Percentiles rank a stretch among this genome's conserved stretches.
phyloP scores from a whole-genome alignment of 1,140 invertebrate genomes.

The Drosophila nebulosa region DNA sequence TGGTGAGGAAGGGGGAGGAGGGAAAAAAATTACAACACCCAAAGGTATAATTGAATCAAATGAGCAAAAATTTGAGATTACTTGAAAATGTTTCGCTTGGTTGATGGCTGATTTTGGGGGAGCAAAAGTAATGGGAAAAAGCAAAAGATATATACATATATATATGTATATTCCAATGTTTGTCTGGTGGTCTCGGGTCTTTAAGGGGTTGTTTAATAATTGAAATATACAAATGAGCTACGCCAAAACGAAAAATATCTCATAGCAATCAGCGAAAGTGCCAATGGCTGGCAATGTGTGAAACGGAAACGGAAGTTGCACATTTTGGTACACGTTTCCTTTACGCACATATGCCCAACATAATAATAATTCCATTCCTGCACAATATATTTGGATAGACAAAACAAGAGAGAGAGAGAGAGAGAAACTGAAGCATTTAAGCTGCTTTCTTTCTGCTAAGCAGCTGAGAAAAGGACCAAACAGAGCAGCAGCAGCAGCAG shows the following conservation, averaged over 20 bases:
- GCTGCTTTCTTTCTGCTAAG: constrained; percentile 49
- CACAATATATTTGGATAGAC: constrained; percentile 56
- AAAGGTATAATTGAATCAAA: constrained; percentile 81
- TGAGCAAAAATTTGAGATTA: constrained; percentile 78
- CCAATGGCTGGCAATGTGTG: constrained; percentile 63
- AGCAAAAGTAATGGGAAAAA: background rate
- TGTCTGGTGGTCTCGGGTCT: background rate
- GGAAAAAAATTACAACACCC: constrained; percentile 76
- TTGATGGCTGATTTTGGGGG: constrained; percentile 32
- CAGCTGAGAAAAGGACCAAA: constrained; percentile 8
- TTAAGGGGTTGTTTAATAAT: constrained; percentile 53
- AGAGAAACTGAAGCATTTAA: constrained; percentile 42
- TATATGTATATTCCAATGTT: constrained; percentile 31
- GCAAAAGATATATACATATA: background rate
- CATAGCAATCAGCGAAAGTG: constrained; percentile 14
- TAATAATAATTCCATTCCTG: constrained; percentile 44
- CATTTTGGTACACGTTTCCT: constrained; percentile 44
- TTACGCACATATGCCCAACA: constrained; percentile 68
- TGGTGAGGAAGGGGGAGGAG: too few relatives aligned
- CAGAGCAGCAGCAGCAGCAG: background rate
- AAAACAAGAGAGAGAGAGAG: constrained; percentile 11
- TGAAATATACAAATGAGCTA: constrained; percentile 49
- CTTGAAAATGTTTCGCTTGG: constrained; percentile 62
- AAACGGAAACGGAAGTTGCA: constrained; percentile 66
- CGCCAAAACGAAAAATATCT: constrained; percentile 15